Conservation (phyloP, 2,888 invertebrate species). For the Pteria penguin region DNA sequence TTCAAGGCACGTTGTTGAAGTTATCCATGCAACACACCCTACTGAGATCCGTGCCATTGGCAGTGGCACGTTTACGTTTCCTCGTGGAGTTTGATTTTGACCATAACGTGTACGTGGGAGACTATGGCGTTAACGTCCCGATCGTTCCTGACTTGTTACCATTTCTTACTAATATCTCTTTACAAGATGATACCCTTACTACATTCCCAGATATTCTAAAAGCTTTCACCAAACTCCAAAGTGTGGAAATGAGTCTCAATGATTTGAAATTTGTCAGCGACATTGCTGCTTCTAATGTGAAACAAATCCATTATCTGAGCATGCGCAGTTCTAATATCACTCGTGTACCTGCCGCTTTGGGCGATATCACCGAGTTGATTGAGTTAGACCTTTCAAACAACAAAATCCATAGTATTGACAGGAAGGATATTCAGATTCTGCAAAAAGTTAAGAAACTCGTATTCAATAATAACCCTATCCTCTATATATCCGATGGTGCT, state of each 20-base stretch:
- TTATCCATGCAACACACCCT: constrained; percentile 52
- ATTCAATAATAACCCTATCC: constrained; percentile 53
- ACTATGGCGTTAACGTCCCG: constrained; percentile 55
- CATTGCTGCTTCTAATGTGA: constrained; percentile 50
- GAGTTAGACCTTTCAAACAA: constrained; percentile 53
- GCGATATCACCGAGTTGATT: constrained; percentile 43
- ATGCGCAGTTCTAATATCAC: constrained; percentile 54
- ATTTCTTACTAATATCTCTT: constrained; percentile 46
- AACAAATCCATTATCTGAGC: constrained; percentile 47
- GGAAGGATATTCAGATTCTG: constrained; percentile 51
- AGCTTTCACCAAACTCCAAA: constrained; percentile 36
- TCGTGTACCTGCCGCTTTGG: constrained; percentile 58
- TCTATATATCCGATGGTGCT: constrained; percentile 56
- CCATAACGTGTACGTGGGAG: constrained; percentile 52
- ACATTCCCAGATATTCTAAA: constrained; percentile 51
- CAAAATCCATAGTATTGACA: constrained; percentile 56
- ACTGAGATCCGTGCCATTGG: constrained; percentile 51
- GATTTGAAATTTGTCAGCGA: constrained; percentile 58
- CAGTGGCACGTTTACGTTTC: constrained; percentile 46
- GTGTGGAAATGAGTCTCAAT: constrained; percentile 47
- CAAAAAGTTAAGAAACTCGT: constrained; percentile 33
- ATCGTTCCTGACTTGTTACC: constrained; percentile 34
- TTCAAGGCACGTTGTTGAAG: constrained; percentile 52
- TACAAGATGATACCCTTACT: constrained; percentile 51
- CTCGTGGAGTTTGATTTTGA: constrained; percentile 50